phyloP scores from a whole-genome alignment of 2,113 vertebrate genomes.

The Crotalus viridis region DNA sequence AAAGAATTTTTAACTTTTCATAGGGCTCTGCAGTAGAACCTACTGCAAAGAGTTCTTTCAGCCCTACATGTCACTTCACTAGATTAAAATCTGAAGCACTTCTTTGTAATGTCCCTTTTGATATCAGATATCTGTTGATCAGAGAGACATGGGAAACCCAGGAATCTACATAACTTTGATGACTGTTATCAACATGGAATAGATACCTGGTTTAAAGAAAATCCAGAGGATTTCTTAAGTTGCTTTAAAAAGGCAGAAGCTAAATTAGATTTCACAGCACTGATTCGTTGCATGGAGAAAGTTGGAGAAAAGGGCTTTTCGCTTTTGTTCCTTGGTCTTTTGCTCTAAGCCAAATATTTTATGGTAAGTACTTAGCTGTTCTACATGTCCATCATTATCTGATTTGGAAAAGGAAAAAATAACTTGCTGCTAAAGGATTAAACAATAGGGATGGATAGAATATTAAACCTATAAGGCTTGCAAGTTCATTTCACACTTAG shows the following conservation, averaged over 20 bases:
- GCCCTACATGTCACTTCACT: not conserved
- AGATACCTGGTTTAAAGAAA: not conserved
- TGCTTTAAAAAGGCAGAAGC: not conserved
- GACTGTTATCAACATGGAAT: not conserved
- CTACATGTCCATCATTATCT: not conserved
- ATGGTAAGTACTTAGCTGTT: not conserved
- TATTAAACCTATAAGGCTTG: not conserved
- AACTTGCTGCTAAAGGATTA: not conserved
- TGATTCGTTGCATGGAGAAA: not conserved
- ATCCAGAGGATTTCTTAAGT: not conserved
- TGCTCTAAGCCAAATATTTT: not conserved
- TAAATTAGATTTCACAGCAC: not conserved
- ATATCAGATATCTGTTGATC: not conserved
- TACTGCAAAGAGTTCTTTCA: not conserved
- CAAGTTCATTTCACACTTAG: not conserved
- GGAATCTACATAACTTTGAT: constrained; percentile 19
- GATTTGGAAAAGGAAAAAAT: not conserved
- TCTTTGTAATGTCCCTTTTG: constrained; percentile 5
- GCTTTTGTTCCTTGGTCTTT: not conserved
- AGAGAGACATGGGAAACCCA: not conserved
- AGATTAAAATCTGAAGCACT: constrained; percentile 10
- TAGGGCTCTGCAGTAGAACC: not conserved
- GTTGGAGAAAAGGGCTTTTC: not conserved
- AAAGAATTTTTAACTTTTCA: not conserved
- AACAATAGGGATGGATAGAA: not conserved